Evolutionary conservation across 2,888 invertebrate species (phyloP).

Genomic region (Diarsia rubi): DNA sequence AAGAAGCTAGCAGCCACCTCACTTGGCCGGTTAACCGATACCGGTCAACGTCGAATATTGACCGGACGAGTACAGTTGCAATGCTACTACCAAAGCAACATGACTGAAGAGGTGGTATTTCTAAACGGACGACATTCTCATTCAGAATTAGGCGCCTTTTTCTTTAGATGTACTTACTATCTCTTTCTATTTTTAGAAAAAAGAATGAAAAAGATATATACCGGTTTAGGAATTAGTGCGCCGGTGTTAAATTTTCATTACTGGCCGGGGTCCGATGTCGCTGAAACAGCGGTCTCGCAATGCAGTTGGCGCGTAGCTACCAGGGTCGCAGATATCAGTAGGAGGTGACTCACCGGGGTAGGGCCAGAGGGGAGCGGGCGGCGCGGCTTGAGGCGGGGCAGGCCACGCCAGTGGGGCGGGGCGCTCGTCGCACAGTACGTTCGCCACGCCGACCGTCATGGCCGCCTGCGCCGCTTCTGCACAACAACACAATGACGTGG

Average conservation of each 20-base stretch:
- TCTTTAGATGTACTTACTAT: constrained; percentile 54
- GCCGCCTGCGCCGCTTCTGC: constrained; percentile 92
- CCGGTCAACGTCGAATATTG: constrained; percentile 75
- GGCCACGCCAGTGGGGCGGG: constrained; percentile 91
- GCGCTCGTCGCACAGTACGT: constrained; percentile 92
- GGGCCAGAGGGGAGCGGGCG: constrained; percentile 95
- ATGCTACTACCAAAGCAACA: constrained; percentile 87
- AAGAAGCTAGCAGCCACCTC: constrained; percentile 25
- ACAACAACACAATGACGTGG: constrained; percentile 85
- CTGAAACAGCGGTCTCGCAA: constrained; percentile 86
- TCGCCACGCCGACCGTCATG: constrained; percentile 92
- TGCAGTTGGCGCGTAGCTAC: constrained; percentile 90
- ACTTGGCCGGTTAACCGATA: constrained; percentile 63
- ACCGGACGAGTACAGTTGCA: constrained; percentile 84
- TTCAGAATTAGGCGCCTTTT: constrained; percentile 70
- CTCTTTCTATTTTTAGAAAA: constrained; percentile 57
- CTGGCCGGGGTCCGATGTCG: constrained; percentile 67
- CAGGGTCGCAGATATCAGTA: constrained; percentile 83
- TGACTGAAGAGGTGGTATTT: constrained; percentile 80
- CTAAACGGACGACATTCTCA: constrained; percentile 70
- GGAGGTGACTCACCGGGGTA: constrained; percentile 93
- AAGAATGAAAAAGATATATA: constrained; percentile 46
- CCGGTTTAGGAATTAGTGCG: constrained; percentile 36
- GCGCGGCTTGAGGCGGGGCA: constrained; percentile 90
- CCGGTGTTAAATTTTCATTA: constrained; percentile 60